Conservation (phyloP, 2,113 vertebrate species). For the Ceyx melanurus region DNA sequence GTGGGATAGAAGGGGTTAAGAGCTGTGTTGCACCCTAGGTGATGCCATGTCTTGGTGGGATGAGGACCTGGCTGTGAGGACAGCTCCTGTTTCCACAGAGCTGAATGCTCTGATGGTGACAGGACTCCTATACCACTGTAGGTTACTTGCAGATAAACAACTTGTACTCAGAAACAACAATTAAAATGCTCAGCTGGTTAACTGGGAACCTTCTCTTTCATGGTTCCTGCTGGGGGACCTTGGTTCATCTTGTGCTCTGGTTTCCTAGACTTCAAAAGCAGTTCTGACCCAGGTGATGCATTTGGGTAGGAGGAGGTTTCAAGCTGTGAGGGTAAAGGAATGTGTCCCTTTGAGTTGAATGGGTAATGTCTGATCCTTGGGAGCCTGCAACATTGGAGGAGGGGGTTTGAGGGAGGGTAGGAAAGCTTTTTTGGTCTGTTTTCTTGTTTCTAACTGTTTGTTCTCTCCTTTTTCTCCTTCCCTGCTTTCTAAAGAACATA, state of each 20-base stretch:
- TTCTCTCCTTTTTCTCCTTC: conserved; percentile 51
- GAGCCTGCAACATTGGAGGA: background rate
- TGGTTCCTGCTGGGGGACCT: background rate
- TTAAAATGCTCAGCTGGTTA: background rate
- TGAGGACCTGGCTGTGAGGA: background rate
- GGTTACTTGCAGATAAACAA: background rate
- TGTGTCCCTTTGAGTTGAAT: background rate
- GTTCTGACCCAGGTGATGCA: background rate
- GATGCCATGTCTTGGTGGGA: background rate
- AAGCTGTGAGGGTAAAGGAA: background rate
- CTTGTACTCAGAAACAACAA: background rate
- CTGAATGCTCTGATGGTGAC: background rate
- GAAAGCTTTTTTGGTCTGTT: background rate
- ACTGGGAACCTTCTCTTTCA: background rate
- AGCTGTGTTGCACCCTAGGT: background rate
- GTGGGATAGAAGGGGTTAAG: background rate
- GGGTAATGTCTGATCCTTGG: background rate
- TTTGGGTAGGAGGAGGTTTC: background rate
- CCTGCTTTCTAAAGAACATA: conserved; percentile 85
- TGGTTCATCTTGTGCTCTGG: background rate
- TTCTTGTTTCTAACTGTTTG: conserved; percentile 64
- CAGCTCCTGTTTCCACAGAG: background rate
- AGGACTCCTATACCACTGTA: background rate
- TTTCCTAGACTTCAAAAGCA: background rate
- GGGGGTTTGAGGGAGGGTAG: background rate